phyloP scores from a whole-genome alignment of 2,888 invertebrate genomes.

The Eurytoma adleriae region DNA sequence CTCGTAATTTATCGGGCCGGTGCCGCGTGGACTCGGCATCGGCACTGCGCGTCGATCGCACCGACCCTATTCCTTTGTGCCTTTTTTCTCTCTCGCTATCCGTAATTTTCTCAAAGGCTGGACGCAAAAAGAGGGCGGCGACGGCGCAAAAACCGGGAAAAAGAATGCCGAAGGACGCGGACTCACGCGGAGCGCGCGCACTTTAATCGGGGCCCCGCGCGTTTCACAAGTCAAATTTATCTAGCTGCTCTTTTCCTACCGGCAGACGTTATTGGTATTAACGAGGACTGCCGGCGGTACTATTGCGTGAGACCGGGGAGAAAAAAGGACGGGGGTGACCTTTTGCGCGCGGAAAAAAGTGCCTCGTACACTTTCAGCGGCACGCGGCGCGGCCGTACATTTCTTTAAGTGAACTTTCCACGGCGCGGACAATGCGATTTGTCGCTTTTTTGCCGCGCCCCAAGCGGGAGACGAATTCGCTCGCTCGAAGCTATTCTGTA shows the following conservation, averaged over 20 bases:
- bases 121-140: background rate
- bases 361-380: background rate
- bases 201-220: constrained; percentile 6
- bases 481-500: background rate
- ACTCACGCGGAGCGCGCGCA: background rate
- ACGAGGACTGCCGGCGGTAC: background rate
- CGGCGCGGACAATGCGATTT: background rate
- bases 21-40: too few species aligned
- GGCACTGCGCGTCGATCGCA: constrained; percentile 12
- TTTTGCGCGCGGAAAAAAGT: background rate
- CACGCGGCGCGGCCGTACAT: constrained; percentile 22
- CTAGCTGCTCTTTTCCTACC: background rate
- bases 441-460: background rate
- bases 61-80: constrained; percentile 14
- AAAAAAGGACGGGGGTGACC: constrained; percentile 14
- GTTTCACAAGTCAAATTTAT: constrained; percentile 56
- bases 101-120: constrained; percentile 28
- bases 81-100: background rate
- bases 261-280: constrained; percentile 48
- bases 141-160: constrained; percentile 6
- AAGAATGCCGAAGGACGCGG: constrained; percentile 46
- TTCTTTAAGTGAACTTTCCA: constrained; percentile 25
- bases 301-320: background rate
- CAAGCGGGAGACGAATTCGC: background rate
- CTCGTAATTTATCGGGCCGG: constrained; percentile 60